Conservation (phyloP, 2,113 vertebrate species). For the Paradisaea rubra region DNA sequence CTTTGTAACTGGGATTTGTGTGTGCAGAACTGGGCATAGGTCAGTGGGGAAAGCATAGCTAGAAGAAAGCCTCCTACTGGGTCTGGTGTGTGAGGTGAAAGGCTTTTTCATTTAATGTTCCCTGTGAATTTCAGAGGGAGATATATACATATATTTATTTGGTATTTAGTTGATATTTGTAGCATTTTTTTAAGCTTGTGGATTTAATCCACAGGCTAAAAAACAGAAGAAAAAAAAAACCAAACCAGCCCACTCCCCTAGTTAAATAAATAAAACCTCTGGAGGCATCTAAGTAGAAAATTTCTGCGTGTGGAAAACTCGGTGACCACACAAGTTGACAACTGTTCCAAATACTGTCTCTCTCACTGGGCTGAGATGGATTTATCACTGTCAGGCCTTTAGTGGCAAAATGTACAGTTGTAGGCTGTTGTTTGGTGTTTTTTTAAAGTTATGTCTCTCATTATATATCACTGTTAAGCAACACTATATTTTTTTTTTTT, state of each 20-base stretch:
- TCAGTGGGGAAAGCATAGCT: neutral
- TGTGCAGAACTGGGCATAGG: neutral
- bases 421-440: neutral
- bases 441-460: neutral
- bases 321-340: neutral
- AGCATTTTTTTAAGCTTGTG: neutral
- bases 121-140: neutral
- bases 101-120: neutral
- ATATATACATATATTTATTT: neutral
- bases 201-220: neutral
- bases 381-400: neutral
- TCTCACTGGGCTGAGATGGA: neutral
- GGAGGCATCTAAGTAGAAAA: neutral
- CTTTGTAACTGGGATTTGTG: neutral
- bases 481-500: neutral
- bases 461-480: neutral
- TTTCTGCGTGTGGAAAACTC: neutral
- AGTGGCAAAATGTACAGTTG: neutral
- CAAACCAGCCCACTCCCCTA: accelerated
- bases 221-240: neutral
- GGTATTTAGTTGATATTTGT: neutral
- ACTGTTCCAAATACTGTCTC: neutral
- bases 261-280: neutral
- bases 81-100: neutral
- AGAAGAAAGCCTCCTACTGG: neutral